Evolutionary conservation across 2,888 invertebrate species (phyloP).

Genomic region (Ferrisia virgata): DNA sequence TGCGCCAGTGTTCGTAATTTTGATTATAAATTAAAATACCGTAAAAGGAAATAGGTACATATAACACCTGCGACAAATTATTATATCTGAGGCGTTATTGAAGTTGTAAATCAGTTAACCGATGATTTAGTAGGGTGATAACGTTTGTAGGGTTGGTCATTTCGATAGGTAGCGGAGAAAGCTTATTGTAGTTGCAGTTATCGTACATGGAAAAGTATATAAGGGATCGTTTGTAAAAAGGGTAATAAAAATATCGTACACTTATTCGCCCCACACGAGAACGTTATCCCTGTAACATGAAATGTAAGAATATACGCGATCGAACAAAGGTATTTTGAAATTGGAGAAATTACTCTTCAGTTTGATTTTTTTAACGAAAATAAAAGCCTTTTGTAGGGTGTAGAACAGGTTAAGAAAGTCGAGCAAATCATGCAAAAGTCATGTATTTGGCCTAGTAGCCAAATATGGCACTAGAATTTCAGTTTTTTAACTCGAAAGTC

Average conservation of each 20-base stretch:
- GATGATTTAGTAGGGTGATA: not conserved
- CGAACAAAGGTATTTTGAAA: too few relatives aligned
- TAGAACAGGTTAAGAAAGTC: too few relatives aligned
- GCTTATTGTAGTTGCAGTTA: not conserved
- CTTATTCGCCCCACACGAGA: not conserved
- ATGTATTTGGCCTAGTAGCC: too few relatives aligned
- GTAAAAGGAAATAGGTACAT: not conserved
- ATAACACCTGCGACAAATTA: constrained; percentile 16
- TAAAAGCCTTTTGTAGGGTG: too few relatives aligned
- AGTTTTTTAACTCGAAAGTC: too few relatives aligned
- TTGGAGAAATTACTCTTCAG: too few relatives aligned
- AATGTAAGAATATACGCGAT: too few relatives aligned
- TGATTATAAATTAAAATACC: not conserved
- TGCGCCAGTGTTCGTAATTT: not conserved
- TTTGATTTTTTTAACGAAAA: too few relatives aligned
- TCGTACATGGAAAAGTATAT: not conserved
- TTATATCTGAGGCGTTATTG: not conserved
- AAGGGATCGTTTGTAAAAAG: not conserved
- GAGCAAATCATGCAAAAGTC: too few relatives aligned
- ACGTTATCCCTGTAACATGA: too few relatives aligned
- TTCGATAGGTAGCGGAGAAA: not conserved
- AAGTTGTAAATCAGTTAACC: not conserved
- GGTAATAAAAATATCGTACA: not conserved
- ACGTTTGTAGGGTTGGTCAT: not conserved
- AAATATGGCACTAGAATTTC: too few relatives aligned